Evolutionary conservation across 2,113 vertebrate genomes (phyloP).

Genomic region (Ia io): DNA sequence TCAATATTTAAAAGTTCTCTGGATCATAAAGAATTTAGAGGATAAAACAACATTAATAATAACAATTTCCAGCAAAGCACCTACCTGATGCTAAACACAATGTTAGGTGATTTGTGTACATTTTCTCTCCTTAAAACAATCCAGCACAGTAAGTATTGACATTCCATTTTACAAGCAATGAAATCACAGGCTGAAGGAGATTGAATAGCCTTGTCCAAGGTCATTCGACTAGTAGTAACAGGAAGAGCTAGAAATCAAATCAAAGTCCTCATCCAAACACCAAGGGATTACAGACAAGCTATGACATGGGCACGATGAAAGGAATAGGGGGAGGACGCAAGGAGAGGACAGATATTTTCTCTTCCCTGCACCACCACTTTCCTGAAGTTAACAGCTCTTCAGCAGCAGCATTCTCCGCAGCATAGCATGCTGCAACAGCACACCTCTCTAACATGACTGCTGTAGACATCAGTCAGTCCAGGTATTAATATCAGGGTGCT

Average conservation of each 20-base stretch:
- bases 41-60: neutral
- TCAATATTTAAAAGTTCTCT: neutral
- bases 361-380: neutral
- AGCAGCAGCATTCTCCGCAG: neutral
- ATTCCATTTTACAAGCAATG: neutral
- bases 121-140: constrained; percentile 9
- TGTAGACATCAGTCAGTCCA: neutral
- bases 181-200: neutral
- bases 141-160: neutral
- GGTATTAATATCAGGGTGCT: neutral
- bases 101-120: neutral
- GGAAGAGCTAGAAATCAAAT: constrained; percentile 30
- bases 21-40: neutral
- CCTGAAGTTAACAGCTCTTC: neutral
- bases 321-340: neutral
- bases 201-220: neutral
- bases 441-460: neutral
- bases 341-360: neutral
- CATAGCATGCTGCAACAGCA: neutral
- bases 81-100: neutral
- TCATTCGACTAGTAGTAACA: neutral
- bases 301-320: neutral
- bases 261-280: neutral
- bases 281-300: neutral
- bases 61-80: neutral